Evolutionary conservation across 1,140 invertebrate genomes (phyloP).

Genomic region (Drosophila biarmipes): DNA sequence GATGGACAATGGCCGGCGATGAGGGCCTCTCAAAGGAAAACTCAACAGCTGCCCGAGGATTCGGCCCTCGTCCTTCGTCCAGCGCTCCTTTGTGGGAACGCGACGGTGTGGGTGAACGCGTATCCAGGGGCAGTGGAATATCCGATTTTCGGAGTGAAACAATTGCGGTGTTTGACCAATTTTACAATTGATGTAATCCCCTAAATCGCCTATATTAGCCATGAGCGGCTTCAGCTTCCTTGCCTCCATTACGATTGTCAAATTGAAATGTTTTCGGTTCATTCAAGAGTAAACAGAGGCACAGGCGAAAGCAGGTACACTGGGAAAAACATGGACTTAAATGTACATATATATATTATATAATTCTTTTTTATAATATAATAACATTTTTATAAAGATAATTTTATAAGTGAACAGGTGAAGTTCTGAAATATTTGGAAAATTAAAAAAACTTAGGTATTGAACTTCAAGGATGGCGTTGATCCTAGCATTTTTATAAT

Average conservation of each 20-base stretch:
- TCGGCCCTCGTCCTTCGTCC: constrained; percentile 16
- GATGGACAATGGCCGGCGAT: constrained; percentile 50
- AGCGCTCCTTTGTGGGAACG: constrained; percentile 11
- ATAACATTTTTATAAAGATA: too few species aligned
- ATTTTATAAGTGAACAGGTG: too few species aligned
- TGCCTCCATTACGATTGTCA: constrained; percentile 66
- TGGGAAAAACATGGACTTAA: background rate
- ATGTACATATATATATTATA: too few species aligned
- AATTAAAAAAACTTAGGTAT: too few species aligned
- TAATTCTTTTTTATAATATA: too few species aligned
- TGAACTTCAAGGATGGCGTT: too few species aligned
- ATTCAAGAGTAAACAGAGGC: constrained; percentile 72
- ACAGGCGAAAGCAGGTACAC: constrained; percentile 36
- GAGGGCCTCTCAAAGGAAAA: constrained; percentile 61
- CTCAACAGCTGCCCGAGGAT: constrained; percentile 61
- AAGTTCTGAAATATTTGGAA: too few species aligned
- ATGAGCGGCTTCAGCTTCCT: constrained; percentile 46
- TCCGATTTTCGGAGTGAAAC: constrained; percentile 83
- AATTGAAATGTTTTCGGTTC: constrained; percentile 80
- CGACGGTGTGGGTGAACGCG: constrained; percentile 25
- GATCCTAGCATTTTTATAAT: too few species aligned
- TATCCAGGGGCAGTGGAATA: constrained; percentile 70
- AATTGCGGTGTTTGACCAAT: constrained; percentile 83
- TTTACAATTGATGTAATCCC: constrained; percentile 78
- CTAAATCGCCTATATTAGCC: constrained; percentile 80